Base-by-base conservation (phyloP, 2,888 invertebrate genomes). In the Diaphora mendica region DNA sequence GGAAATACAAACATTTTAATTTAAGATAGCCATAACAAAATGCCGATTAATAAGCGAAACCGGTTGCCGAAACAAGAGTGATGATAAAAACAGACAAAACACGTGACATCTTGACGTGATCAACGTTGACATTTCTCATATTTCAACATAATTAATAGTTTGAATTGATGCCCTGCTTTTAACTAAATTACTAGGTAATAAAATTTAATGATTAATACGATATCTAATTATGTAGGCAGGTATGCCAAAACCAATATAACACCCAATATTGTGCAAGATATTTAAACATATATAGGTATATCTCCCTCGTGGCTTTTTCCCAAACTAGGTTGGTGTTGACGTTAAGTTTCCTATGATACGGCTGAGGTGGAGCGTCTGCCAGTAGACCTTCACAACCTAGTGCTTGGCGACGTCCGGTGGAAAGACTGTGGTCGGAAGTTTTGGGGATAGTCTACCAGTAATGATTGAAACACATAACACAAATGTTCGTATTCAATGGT, bases 21-120 rank as follows among this genome's bases (percentile, higher is more conserved):
- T 39, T 55, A 59, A 69, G 17, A 39, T 26, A 35, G 39, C 55
- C 39, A 13, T 70, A 62, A 42, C 39, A 23, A 62, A 62, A 44
- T 23, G 11, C n/a, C 17, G 35, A 68, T 68, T 39, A 64, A 73
- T 42, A 64, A 69, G 23, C 48, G 11, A 64, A 73, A 51, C 64
- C 68, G 23, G 33, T 35, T 39, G 35, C 55, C 30, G 65, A 68
- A 64, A 62, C 39, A 51, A 42, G 64, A 48, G 64, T 42, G 35
- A 44, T 33, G 39, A 39, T 64, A 70, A 73, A 69, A 42, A 48
- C n/a, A 20, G 4, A 67, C 26, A 62, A 75, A 73, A 44, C 7
- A 35, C 26, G 55, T 77, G 74, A 77, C 44, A 62, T 75, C 69
- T 76, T 68, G 75, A 77, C 77, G 75, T 75, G 71, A 71, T n/a